A percentile compares a stretch with the other conserved stretches of the same genome.
These are phyloP conservation scores for Drosophila nebulosa DNA, from an alignment of 1,140 invertebrate species.

Conservation along the genomic window DNA sequence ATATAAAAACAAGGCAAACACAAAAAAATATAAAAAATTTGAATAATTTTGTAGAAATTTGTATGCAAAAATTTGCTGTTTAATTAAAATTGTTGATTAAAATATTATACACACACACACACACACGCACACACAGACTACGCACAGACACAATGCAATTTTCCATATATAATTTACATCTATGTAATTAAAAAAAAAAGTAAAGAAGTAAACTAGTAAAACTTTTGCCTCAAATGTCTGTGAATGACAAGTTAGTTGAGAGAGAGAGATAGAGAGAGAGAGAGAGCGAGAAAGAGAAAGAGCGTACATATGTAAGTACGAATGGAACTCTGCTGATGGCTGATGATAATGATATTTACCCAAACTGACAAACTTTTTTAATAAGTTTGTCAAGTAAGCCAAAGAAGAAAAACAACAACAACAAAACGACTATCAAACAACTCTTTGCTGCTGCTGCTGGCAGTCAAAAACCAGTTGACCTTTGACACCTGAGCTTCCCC, in stretches of 20 bases:
- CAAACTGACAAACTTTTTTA: constrained; percentile 70
- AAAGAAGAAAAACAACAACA: constrained; percentile 37
- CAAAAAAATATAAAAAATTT: neutral
- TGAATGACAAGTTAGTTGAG: constrained; percentile 50
- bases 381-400: constrained; percentile 77
- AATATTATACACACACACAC: constrained; percentile 11
- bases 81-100: constrained; percentile 33
- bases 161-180: too few relatives aligned
- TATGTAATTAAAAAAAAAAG: neutral
- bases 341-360: constrained; percentile 69
- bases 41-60: neutral
- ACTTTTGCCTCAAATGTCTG: constrained; percentile 40
- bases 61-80: neutral
- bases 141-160: neutral
- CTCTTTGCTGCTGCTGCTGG: constrained; percentile 14
- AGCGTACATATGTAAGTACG: constrained; percentile 19
- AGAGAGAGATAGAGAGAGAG: too few relatives aligned
- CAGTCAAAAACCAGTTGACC: constrained; percentile 54
- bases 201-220: neutral
- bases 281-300: too few relatives aligned
- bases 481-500: constrained; percentile 44
- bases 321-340: constrained; percentile 38
- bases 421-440: constrained; percentile 20
- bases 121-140: constrained; percentile 11
- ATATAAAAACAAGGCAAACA: neutral